Conservation (phyloP, 2,113 vertebrate genomes). For the Astatoreochromis straeleni region DNA sequence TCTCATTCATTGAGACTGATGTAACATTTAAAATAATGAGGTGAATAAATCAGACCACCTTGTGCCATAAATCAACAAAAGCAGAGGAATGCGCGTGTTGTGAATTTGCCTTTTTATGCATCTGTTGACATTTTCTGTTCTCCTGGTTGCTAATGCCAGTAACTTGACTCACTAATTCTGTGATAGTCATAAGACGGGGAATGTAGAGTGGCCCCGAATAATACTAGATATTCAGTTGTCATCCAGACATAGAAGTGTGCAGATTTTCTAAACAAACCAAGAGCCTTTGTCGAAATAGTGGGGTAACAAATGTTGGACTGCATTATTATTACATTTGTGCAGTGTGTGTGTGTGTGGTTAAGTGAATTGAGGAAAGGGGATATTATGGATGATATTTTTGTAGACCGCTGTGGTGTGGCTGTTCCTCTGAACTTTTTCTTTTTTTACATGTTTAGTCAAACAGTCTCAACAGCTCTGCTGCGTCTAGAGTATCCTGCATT, state of each 20-base stretch:
- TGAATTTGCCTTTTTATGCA: not conserved
- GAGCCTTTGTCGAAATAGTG: not conserved
- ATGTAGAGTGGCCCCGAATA: not conserved
- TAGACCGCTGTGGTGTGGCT: conserved; percentile 51
- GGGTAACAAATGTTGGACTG: not conserved
- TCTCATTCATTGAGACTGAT: not conserved
- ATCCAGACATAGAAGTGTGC: not conserved
- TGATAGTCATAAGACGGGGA: not conserved
- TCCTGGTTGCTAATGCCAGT: not conserved
- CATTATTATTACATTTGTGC: not conserved
- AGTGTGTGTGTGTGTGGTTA: not conserved
- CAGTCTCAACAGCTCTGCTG: conserved; percentile 10
- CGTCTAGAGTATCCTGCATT: conserved; percentile 34
- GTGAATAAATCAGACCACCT: not conserved
- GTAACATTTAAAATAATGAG: not conserved
- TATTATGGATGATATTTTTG: conserved; percentile 26
- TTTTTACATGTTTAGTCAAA: conserved; percentile 42
- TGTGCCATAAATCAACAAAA: not conserved
- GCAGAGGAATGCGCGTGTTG: not conserved
- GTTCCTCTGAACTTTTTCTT: conserved; percentile 20
- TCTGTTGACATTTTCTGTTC: not conserved
- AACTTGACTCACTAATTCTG: not conserved
- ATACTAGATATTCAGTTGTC: not conserved
- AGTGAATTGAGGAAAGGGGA: conserved; percentile 18
- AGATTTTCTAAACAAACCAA: conserved; percentile 4